A percentile compares a stretch with the other conserved stretches of the same genome.
Evolutionary conservation across 2,888 invertebrate species (phyloP).

Genomic region (Parnassius orleans): DNA sequence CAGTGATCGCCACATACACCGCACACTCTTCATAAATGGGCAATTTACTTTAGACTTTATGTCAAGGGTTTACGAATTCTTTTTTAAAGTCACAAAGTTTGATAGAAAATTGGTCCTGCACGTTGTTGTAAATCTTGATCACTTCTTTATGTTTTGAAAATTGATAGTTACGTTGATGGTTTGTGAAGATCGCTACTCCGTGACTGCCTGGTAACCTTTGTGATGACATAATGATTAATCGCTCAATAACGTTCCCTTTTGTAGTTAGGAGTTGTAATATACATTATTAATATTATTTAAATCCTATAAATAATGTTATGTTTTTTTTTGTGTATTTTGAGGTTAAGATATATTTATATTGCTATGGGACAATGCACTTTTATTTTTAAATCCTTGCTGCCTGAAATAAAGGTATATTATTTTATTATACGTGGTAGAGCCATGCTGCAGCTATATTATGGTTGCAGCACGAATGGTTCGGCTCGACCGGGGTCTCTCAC

Average conservation of each 20-base stretch:
- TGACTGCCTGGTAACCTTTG: slow-evolving; percentile 1
- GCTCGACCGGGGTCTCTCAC: too few relatives aligned
- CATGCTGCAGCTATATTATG: too few relatives aligned
- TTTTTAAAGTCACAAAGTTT: background rate
- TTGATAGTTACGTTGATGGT: slow-evolving; percentile 28
- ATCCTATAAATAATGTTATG: too few relatives aligned
- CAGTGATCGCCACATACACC: slow-evolving; percentile 2
- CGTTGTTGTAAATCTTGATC: slow-evolving; percentile 48
- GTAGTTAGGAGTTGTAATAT: background rate
- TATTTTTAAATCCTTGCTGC: too few relatives aligned
- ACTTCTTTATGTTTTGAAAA: slow-evolving; percentile 50
- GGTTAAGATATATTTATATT: too few relatives aligned
- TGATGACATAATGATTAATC: slow-evolving; percentile 9
- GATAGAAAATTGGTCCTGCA: slow-evolving; percentile 28
- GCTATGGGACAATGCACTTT: too few relatives aligned
- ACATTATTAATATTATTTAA: too few relatives aligned
- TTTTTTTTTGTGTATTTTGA: too few relatives aligned
- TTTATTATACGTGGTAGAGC: too few relatives aligned
- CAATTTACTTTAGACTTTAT: slow-evolving; percentile 2
- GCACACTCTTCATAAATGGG: too few relatives aligned
- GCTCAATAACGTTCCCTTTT: background rate
- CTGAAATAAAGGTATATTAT: too few relatives aligned
- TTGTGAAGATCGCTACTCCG: slow-evolving; percentile 3
- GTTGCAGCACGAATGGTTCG: too few relatives aligned
- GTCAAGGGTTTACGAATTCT: background rate